Conservation (phyloP, 1,140 invertebrate genomes). For the Bombus huntii region DNA sequence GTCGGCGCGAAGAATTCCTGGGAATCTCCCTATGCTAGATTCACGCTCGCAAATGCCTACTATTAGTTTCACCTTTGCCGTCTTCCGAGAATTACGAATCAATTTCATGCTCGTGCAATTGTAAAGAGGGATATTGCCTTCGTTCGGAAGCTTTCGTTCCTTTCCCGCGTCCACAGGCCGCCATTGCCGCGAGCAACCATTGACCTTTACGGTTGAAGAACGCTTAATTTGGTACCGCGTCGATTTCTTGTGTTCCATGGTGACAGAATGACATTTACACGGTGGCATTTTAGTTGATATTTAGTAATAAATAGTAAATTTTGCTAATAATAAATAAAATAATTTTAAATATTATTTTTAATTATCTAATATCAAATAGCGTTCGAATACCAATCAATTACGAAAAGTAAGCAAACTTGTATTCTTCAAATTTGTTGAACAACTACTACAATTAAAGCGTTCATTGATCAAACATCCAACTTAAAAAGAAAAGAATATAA, state of each 20-base stretch:
- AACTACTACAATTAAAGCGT: too few species aligned
- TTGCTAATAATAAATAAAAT: too few species aligned
- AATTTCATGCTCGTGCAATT: constrained; percentile 33
- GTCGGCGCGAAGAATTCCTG: constrained; percentile 28
- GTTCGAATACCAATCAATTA: too few species aligned
- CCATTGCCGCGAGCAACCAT: background rate
- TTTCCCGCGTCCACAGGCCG: background rate
- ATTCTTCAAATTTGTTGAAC: too few species aligned
- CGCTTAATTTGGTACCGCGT: background rate
- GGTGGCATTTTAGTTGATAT: too few species aligned
- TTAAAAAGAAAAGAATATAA: too few species aligned
- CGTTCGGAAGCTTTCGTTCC: background rate
- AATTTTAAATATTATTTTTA: too few species aligned
- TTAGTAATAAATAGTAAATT: too few species aligned
- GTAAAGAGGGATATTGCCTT: constrained; percentile 5
- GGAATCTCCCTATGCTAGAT: constrained; percentile 36
- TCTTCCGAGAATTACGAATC: constrained; percentile 45
- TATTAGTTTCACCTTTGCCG: constrained; percentile 47
- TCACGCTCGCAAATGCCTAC: constrained; percentile 8
- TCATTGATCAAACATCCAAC: too few species aligned
- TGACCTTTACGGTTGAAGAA: background rate
- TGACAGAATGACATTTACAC: too few species aligned
- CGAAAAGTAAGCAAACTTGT: too few species aligned
- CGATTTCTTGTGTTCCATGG: background rate
- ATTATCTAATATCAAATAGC: too few species aligned